These are phyloP conservation scores for Paracanthobrama guichenoti DNA, from an alignment of 2,113 vertebrate genomes.

Conservation along the genomic window DNA sequence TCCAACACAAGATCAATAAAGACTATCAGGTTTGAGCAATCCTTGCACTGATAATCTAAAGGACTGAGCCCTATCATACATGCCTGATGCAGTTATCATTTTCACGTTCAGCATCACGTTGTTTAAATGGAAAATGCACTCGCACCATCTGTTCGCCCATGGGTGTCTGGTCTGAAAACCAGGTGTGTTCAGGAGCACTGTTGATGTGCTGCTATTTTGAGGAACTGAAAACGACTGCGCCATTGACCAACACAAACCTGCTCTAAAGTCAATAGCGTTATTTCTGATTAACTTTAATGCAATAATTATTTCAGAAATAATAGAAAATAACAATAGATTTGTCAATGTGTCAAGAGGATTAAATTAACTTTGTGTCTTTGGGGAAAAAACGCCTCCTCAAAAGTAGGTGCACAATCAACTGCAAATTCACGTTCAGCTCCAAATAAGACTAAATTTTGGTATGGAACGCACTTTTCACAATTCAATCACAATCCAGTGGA, in stretches of 20 bases:
- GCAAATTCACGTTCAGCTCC: neutral
- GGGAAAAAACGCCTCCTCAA: neutral
- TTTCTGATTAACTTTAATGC: neutral
- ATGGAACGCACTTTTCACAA: neutral
- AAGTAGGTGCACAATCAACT: neutral
- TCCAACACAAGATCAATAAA: conserved; percentile 90
- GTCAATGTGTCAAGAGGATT: neutral
- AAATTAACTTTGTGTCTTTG: neutral
- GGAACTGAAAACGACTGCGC: too few relatives aligned
- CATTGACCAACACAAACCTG: too few relatives aligned
- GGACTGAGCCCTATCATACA: too few relatives aligned
- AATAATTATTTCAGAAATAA: neutral
- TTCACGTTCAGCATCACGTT: too few relatives aligned
- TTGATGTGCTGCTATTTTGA: too few relatives aligned
- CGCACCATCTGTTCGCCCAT: too few relatives aligned
- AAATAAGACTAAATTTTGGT: neutral
- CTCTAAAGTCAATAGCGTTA: neutral
- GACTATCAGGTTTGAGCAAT: conserved; percentile 86
- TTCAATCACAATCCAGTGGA: neutral
- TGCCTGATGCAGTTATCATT: too few relatives aligned
- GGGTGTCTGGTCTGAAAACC: too few relatives aligned
- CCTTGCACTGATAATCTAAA: neutral
- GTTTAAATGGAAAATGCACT: too few relatives aligned
- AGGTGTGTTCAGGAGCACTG: too few relatives aligned
- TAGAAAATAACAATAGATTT: neutral